Base-by-base conservation (phyloP, 2,888 invertebrate species). In the Linyphia triangularis region DNA sequence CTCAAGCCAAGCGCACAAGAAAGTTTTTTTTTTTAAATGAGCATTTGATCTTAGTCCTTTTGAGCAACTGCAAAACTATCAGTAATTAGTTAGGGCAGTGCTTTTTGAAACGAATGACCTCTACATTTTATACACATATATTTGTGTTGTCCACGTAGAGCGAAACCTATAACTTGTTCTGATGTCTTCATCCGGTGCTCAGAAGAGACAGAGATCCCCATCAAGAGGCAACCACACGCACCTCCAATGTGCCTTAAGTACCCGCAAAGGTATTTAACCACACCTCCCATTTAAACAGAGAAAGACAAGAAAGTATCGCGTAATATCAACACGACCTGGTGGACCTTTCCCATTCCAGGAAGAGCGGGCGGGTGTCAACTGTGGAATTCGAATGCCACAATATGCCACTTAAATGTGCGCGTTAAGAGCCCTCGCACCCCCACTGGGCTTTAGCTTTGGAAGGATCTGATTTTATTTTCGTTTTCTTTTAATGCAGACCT, bases 371-470 rank as follows among this genome's bases (percentile, higher is more conserved):
- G 73, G 61, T 65, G 61, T 75, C 51, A 63, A 26, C 28, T 26
- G 40, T 51, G 79, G 79, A 79, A 79, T 77, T 77, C 63, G 63
- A 79, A 79, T 59, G 81, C 81, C 81, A 70, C 73, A 65, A 77
- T 77, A 84, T 43, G 85, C 85, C 85, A 85, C 85, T 85, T 85
- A 85, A 37, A 43, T 26, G 61, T 22, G 43, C 30, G 51, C 40
- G 28, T 40, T 26, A 77, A 69, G 59, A 59, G 22, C 67, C 4
- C 4, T 9, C 57, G 65, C 65, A 13, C 26, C 83, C 85, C 85
- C 69, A 85, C 77, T 85, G 85, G 28, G 85, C 77, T 40, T 85
- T 69, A 75, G 51, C 85, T 40, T 85, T 77, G 40, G 40, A 61
- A 57, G 77, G 59, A 30, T 51, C 59, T 19, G 82, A 43, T 57